phyloP scores from a whole-genome alignment of 2,113 vertebrate genomes.

The Theristicus caerulescens region DNA sequence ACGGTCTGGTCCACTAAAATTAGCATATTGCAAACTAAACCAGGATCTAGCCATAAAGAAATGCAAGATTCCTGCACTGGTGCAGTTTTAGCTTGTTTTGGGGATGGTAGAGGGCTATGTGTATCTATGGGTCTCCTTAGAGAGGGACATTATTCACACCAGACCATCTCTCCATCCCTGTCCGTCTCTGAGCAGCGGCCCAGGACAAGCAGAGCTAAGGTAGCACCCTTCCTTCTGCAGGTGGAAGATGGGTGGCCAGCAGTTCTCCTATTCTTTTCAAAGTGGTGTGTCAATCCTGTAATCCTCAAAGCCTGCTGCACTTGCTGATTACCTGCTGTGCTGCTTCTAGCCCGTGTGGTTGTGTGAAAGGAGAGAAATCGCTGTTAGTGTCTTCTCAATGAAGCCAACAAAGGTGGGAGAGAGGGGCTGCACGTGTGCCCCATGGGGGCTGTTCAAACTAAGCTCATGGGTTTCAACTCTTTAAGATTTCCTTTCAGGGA shows the following conservation, averaged over 20 bases:
- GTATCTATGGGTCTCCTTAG: fast-evolving
- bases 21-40: background rate
- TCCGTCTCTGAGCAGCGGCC: background rate
- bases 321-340: background rate
- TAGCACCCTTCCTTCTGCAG: fast-evolving
- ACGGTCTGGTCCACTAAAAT: background rate
- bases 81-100: background rate
- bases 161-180: background rate
- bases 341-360: fast-evolving
- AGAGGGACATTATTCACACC: too few species aligned
- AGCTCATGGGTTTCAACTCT: background rate
- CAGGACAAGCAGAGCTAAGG: background rate
- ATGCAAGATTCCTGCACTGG: background rate
- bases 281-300: background rate
- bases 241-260: background rate
- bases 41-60: background rate
- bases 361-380: background rate
- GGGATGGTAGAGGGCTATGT: background rate
- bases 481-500: background rate
- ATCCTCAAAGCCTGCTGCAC: background rate
- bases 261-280: background rate
- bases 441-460: background rate
- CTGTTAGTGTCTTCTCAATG: background rate
- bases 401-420: background rate
- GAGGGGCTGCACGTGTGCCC: background rate